Base-by-base conservation (phyloP, 2,888 invertebrate species). In the Lobophora halterata region DNA sequence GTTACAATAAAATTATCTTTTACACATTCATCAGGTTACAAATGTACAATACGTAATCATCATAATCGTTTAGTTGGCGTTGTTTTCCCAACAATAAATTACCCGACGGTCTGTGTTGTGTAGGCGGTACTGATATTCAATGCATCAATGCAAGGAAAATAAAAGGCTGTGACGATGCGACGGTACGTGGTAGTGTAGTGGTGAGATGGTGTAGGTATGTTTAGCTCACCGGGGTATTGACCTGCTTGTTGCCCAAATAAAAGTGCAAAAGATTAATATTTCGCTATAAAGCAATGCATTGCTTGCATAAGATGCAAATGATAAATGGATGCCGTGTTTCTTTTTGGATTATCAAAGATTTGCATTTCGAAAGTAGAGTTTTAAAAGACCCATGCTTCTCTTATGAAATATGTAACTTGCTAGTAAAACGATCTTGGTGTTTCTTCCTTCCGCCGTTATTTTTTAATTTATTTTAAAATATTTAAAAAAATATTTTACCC, bases 81-180 rank as follows among this genome's bases (percentile, higher is more conserved):
- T 5, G 16, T 31, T 20, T n/a, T 27, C 7, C 9, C 14, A 27
- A 34, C 14, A 14, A 17, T 31, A 10, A 17, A 30, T 14, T 14
- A 14, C 8, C 19, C 5, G 6, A 6, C 9, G 14, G 10, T n/a
- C n/a, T n/a, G n/a, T n/a, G n/a, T 16, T 19, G 28, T 23, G 28
- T 35, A 28, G 28, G 28, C 18, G 36, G 24, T 9, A 13, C 16
- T 30, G 19, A 30, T 29, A 19, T 30, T 19, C 19, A 37, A 20
- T 8, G 25, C 11, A 16, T 30, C 13, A 18, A 11, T 30, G 19
- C 16, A 25, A 16, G 30, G 10, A 14, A 26, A 37, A 25, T 30
- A 37, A 37, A 30, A 30, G 4, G 2, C 12, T 14, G 8, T 13
- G n/a, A n/a, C 17, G 5, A 27, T 33, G 17, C 26, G 16, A n/a